A percentile compares a stretch with the other conserved stretches of the same genome.
Conservation (phyloP, 2,113 vertebrate genomes). For the Corythornis vintsioides region DNA sequence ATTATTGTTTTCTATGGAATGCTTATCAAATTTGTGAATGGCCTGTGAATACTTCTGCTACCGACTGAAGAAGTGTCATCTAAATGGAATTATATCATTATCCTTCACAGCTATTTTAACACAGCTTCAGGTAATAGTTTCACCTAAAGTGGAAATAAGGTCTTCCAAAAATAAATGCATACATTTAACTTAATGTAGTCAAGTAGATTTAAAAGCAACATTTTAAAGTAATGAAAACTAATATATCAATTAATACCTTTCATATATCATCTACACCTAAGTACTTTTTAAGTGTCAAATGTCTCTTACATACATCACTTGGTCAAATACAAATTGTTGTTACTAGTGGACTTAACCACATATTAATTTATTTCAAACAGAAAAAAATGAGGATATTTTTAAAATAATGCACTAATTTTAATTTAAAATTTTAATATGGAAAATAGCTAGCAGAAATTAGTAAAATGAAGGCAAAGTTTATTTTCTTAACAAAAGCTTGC, state of each 20-base stretch:
- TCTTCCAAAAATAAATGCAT: conserved; percentile 40
- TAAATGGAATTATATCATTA: conserved; percentile 37
- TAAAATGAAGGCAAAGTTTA: neutral
- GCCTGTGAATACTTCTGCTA: conserved; percentile 36
- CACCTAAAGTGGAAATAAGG: neutral
- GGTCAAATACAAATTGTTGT: neutral
- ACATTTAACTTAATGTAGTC: neutral
- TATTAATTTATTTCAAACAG: neutral
- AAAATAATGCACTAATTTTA: neutral
- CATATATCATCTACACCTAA: neutral
- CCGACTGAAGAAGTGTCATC: neutral
- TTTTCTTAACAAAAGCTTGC: neutral
- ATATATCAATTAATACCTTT: neutral
- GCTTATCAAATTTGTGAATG: conserved; percentile 18
- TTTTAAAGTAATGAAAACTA: conserved; percentile 6
- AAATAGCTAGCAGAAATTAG: neutral
- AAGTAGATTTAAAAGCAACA: neutral
- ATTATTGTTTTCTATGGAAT: neutral
- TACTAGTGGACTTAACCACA: neutral
- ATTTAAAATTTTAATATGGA: neutral
- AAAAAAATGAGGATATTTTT: neutral
- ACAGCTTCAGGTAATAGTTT: neutral
- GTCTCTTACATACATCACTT: neutral
- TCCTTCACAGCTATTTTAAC: conserved; percentile 33
- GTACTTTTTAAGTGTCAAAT: neutral